A percentile compares a stretch with the other conserved stretches of the same genome.
Conservation (phyloP, 2,888 invertebrate genomes). For the Apamea sordens region DNA sequence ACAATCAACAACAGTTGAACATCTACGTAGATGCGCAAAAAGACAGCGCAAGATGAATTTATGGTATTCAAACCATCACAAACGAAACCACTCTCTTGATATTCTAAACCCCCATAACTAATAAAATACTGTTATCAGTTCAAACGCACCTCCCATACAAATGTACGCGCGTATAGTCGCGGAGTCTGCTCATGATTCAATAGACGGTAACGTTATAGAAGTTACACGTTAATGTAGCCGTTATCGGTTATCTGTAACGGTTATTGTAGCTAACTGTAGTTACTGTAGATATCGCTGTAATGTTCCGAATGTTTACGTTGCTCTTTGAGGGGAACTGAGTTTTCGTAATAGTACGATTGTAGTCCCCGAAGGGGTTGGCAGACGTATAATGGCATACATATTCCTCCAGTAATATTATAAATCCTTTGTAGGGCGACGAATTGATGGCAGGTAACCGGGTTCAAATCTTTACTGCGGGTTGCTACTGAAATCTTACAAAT, state of each 20-base stretch:
- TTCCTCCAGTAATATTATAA: neutral
- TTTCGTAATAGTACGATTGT: constrained; percentile 13
- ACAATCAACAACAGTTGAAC: neutral
- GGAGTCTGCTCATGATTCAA: constrained; percentile 48
- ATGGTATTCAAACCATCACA: constrained; percentile 5
- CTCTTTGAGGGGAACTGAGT: constrained; percentile 26
- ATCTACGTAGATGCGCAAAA: neutral
- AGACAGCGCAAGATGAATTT: neutral
- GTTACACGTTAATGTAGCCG: constrained; percentile 46
- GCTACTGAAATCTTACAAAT: no score
- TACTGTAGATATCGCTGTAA: constrained; percentile 51
- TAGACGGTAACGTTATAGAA: constrained; percentile 34
- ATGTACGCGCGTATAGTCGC: constrained; percentile 23
- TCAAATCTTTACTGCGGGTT: neutral
- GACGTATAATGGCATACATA: neutral
- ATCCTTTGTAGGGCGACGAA: neutral
- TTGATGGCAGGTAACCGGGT: neutral
- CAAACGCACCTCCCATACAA: constrained; percentile 34
- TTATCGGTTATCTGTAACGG: constrained; percentile 55
- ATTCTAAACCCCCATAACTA: constrained; percentile 14
- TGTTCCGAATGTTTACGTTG: constrained; percentile 43
- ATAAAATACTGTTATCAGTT: constrained; percentile 39
- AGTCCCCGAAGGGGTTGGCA: neutral
- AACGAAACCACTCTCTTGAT: neutral
- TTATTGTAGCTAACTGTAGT: constrained; percentile 58